phyloP scores from a whole-genome alignment of 2,797 vertebrate genomes.

The Parambassis ranga region DNA sequence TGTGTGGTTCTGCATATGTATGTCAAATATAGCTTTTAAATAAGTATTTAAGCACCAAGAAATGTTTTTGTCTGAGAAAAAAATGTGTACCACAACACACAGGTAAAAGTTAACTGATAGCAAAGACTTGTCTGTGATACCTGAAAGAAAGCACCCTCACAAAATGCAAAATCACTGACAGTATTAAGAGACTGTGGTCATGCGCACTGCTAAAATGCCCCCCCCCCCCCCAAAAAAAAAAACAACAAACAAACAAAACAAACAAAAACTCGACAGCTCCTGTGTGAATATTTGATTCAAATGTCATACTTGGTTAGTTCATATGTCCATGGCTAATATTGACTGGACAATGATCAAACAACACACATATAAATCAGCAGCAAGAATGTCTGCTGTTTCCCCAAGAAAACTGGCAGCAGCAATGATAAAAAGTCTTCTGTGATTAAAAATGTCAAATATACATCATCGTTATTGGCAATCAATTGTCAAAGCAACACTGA shows the following conservation, averaged over 20 bases:
- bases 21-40: constrained; percentile 19
- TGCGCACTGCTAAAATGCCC: constrained; percentile 3
- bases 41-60: constrained; percentile 39
- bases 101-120: constrained; percentile 11
- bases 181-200: constrained; percentile 15
- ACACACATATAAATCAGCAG: constrained; percentile 73
- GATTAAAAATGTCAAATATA: constrained; percentile 46
- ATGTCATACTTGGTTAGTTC: constrained; percentile 36
- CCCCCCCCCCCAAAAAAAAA: constrained; percentile 33
- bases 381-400: constrained; percentile 58
- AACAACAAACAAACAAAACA: constrained; percentile 11
- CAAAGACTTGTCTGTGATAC: constrained; percentile 19
- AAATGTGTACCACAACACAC: constrained; percentile 25
- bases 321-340: constrained; percentile 45
- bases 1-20: neutral
- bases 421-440: constrained; percentile 43
- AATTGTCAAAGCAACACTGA: constrained; percentile 41
- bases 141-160: constrained; percentile 11
- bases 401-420: constrained; percentile 41
- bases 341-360: constrained; percentile 53
- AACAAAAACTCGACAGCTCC: constrained; percentile 8
- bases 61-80: constrained; percentile 32
- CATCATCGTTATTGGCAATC: constrained; percentile 26
- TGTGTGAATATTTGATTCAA: constrained; percentile 35
- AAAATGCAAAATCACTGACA: constrained; percentile 28